These are phyloP conservation scores for Pogonognathellus flavescens DNA, from an alignment of 1,140 invertebrate species.

Conservation along the genomic window DNA sequence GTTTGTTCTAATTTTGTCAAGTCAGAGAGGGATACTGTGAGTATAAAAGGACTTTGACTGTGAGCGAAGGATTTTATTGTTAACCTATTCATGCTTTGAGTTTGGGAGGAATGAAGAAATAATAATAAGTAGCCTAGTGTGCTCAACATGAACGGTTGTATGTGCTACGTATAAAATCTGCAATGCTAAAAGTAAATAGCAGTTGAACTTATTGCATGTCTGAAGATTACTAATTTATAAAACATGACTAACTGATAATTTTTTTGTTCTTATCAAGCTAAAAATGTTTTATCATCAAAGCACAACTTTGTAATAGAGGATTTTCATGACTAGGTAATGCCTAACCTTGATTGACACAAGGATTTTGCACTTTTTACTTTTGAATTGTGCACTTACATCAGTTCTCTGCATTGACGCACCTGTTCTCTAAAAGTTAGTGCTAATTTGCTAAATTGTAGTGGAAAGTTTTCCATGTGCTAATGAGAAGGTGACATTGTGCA, in stretches of 20 bases:
- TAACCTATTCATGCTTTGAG: background rate
- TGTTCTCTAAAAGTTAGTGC: conserved; percentile 16
- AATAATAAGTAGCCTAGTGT: background rate
- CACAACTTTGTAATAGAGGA: background rate
- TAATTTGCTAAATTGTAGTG: background rate
- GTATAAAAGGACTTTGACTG: background rate
- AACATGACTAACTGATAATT: background rate
- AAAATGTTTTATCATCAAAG: conserved; percentile 24
- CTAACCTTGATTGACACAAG: conserved; percentile 32
- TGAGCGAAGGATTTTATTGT: background rate
- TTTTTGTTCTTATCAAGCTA: conserved; percentile 13
- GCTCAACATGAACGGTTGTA: background rate
- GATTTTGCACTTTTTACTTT: conserved; percentile 18
- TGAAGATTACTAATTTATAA: too few relatives aligned
- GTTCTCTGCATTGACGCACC: background rate
- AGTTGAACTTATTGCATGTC: too few relatives aligned
- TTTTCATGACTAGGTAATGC: background rate
- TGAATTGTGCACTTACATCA: background rate
- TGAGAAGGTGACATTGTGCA: too few relatives aligned
- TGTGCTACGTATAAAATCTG: too few relatives aligned
- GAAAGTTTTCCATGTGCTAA: background rate
- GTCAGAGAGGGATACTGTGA: background rate
- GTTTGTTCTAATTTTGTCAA: conserved; percentile 23
- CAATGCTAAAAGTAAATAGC: too few relatives aligned
- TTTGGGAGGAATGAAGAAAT: background rate